Base-by-base conservation (phyloP, 2,888 invertebrate species). In the Lamellibrachia columna region DNA sequence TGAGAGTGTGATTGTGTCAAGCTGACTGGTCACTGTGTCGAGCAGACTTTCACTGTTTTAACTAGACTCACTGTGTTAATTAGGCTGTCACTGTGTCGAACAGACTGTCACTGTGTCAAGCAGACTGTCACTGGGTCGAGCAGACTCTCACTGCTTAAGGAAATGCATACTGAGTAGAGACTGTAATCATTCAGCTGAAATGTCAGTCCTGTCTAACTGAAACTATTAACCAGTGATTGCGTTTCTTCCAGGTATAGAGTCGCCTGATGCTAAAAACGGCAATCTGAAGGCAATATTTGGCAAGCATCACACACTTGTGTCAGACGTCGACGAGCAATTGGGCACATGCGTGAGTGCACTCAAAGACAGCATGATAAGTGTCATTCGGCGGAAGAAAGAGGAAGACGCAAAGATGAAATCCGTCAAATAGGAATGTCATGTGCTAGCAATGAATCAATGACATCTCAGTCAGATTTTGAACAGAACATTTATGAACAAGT, bases 301-400 rank as follows among this genome's bases (percentile, higher is more conserved):
- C 15, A 75, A 75, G 75, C 75, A 75, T 75, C 75, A 75, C 75
- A 15, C 75, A 1, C 75, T 75, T 75, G 75, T 75, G 75, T 75
- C 75, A n/a, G 75, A 75, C 15, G 75, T 75, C n/a, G 75, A 75
- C 75, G 22, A 11, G 75, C 75, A 75, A 75, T n/a, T 75, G 22
- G 75, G 15, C 22, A 75, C 75, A 11, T 75, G 75, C n/a, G 75
- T 75, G 6, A 75, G 15, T n/a, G 75, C 22, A 15, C 75, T 75
- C 75, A 75, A 75, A 75, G 75, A 75, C 75, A 75, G 75, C 75
- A 75, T 75, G 75, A 75, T 75, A 11, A 75, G 75, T 75, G 75
- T 75, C 22, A 75, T 75, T 22, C 11, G 75, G n/a, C 75, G 75
- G 75, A 75, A 75, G 75, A 75, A 75, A 75, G 75, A 75, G 75